These are phyloP conservation scores for Dioctria linearis DNA, from an alignment of 2,888 invertebrate species.

Conservation along the genomic window DNA sequence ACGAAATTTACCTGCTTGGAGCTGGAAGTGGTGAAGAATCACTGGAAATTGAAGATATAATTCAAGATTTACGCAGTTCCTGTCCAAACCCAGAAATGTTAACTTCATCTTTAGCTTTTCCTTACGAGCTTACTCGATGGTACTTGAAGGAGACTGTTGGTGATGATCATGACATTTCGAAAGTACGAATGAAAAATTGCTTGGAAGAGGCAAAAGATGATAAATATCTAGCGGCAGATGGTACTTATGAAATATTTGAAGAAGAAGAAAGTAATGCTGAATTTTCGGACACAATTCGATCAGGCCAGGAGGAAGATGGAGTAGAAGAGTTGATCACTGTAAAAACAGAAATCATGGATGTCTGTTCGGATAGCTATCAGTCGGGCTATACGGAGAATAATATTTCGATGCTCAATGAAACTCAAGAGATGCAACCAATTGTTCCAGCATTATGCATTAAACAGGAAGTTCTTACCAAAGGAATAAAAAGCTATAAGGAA, in stretches of 20 bases:
- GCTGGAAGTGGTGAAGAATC: conserved; percentile 25
- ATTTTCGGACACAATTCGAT: background rate
- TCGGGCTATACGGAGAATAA: background rate
- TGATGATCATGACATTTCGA: conserved; percentile 17
- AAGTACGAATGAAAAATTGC: conserved; percentile 33
- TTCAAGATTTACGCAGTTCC: conserved; percentile 42
- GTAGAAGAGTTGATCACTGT: background rate
- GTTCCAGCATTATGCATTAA: background rate
- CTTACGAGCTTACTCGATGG: conserved; percentile 16
- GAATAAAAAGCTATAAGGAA: conserved; percentile 19
- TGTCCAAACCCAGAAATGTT: background rate
- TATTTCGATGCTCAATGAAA: background rate
- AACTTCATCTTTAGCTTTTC: conserved; percentile 4
- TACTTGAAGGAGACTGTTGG: conserved; percentile 1
- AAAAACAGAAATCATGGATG: background rate
- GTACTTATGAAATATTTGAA: background rate
- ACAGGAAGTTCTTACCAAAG: conserved; percentile 32
- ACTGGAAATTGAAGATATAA: conserved; percentile 53
- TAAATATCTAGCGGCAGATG: conserved; percentile 18
- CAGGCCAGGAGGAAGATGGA: background rate
- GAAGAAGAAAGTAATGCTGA: background rate
- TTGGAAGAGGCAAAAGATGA: conserved; percentile 16
- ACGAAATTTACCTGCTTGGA: background rate
- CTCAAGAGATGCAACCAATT: background rate
- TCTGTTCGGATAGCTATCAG: background rate